Percentiles rank a stretch among this genome's conserved stretches.
These are phyloP conservation scores for Drosophila siamana DNA, from an alignment of 2,888 invertebrate species.

Conservation along the genomic window DNA sequence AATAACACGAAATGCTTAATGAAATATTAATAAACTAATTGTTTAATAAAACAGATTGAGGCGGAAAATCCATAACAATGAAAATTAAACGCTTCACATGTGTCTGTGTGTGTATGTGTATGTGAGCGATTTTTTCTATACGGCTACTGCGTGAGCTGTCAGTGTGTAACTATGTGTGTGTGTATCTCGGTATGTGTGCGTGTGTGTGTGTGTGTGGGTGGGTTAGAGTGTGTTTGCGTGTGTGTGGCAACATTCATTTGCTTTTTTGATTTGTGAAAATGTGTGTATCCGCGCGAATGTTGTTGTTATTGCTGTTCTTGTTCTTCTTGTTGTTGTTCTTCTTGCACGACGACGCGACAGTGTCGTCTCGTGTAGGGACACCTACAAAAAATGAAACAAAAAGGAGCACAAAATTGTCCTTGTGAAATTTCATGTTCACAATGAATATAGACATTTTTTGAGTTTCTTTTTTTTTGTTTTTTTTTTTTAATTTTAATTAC, in stretches of 20 bases:
- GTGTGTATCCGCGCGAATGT: constrained; percentile 76
- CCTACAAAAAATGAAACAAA: constrained; percentile 17
- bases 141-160: constrained; percentile 22
- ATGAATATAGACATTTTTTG: constrained; percentile 19
- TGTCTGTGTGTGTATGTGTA: constrained; percentile 25
- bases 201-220: constrained; percentile 38
- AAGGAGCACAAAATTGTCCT: constrained; percentile 55
- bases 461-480: neutral
- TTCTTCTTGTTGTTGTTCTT: constrained; percentile 23
- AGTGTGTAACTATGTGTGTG: no score
- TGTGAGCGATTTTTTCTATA: constrained; percentile 26
- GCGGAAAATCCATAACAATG: constrained; percentile 67
- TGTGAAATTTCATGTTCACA: constrained; percentile 50
- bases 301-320: constrained; percentile 42
- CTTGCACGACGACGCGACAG: constrained; percentile 38
- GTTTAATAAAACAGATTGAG: constrained; percentile 59
- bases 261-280: constrained; percentile 81
- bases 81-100: constrained; percentile 29
- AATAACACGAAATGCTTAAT: constrained; percentile 32
- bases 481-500: constrained; percentile 35
- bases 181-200: neutral
- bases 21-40: constrained; percentile 57
- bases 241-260: constrained; percentile 68
- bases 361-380: constrained; percentile 25
- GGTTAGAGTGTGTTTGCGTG: constrained; percentile 31